Evolutionary conservation across 23 tunicate species (phyloP), one percentile per base, ranked within the genome.

Genomic region (Oikopleura dioica): DNA sequence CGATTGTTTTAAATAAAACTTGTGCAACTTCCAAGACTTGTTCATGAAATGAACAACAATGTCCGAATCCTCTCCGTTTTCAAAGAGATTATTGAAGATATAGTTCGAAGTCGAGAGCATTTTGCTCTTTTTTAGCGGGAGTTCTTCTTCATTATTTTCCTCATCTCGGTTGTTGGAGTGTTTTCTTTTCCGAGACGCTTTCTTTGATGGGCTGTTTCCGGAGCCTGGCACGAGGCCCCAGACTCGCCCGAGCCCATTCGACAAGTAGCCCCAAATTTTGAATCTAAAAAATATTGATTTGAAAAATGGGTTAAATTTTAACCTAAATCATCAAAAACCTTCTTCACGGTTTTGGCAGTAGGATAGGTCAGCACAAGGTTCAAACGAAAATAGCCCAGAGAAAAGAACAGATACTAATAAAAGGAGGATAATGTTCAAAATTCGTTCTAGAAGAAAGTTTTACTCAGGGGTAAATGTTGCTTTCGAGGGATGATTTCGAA

Each of bases 11-110:
- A 94, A 69, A 81, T 94, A 94, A 76, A 94, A 79, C 77, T 83
- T 86, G 44, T 94, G 99, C n/a, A 94, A 75, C 23, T 94, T 86
- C 99, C 99, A 94, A 50, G 85, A 79, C 35, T 76, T 75, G 5
- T 77, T 76, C 50, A 82, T 67, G 33, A 95, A 87, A 36, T 67
- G 31, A 32, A 94, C 80, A 38, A 79, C 83, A 1, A 94, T 69
- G 69, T 94, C 95, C 77, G 95, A 86, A 76, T 77, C 80, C 78
- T 94, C 99, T 9, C 99, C 99, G 28, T 81, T 38, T 36, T 78
- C 44, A 81, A 94, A 94, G 38, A 94, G 59, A 26, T 88, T 82
- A 80, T 94, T 83, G 69, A 86, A 94, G 33, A 94, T 94, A 59
- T 86, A 94, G 30, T 63, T 63, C 26, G 72, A 63, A 2, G 72